Base-by-base conservation (phyloP, 2,888 invertebrate genomes). In the Megamerina dolium region DNA sequence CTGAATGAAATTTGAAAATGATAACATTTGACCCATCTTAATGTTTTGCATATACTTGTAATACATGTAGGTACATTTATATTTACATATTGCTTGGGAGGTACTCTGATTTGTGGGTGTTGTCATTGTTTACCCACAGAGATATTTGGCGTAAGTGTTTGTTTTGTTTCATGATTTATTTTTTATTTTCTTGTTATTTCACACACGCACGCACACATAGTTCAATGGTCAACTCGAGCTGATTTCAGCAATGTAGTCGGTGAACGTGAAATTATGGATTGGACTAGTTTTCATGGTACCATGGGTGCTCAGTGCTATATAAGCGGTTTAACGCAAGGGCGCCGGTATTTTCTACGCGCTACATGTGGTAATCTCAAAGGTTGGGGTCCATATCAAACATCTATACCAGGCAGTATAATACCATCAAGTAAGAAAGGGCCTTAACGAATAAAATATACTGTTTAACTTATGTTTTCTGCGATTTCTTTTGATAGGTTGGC, bases 311-410 rank as follows among this genome's bases (percentile, higher is more conserved):
- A 74, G 21, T 75, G 76, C 6, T 66, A 71, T 14, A 74, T 79
- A 21, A 78, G 78, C n/a, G 85, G 86, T 32, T 75, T 96, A 47
- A 81, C 82, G n/a, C 83, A 89, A 54, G 93, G 94, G 5, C 77
- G 85, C 16, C 78, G 85, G 50, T 95, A 94, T 73, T 90, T 85
- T 73, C 89, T 95, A 70, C 79, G 95, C 48, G 89, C 91, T 0
- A 79, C 87, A n/a, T 88, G 91, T 37, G 94, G 95, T 37, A 96
- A 96, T 65, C 76, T 94, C 50, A 90, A 89, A 65, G 95, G 94
- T 2, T 95, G 84, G 78, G 91, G 94, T 21, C 76, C 80, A 12
- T 86, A 79, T 60, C 77, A 83, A 27, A 75, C 78, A 10, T 85
- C 92, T 1, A 82, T 82, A 29, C 95, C 95, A 2, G 75, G 83